Evolutionary conservation across 2,797 vertebrate species (phyloP), one percentile per base, ranked within the genome.

Genomic region (Pyrocephalus nanus): DNA sequence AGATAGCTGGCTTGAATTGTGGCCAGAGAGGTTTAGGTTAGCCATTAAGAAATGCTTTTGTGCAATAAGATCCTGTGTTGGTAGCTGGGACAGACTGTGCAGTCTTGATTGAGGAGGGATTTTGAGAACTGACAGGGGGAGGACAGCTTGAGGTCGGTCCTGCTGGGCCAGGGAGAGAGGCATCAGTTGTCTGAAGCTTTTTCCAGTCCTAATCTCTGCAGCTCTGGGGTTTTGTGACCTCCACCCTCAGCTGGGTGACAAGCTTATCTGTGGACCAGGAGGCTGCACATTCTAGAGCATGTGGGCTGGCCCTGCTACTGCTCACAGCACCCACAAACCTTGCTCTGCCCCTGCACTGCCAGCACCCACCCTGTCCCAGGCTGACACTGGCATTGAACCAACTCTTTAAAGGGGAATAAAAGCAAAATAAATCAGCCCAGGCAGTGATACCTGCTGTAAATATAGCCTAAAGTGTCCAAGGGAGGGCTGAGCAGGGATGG

Each of bases 11-110:
- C 76, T 90, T 89, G 94, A 92, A 57, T 12, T 7, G 0, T 54
- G 32, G 81, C 74, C 71, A 57, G 32, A 32, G 27, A 65, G 58
- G 27, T 50, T 95, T 69, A 85, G 34, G 15, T 75, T 54, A 42
- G 38, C 66, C 74, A 42, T 38, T 36, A 81, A 75, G 76, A 84
- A 86, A 89, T 75, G 84, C 50, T 89, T 93, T 65, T 81, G 50
- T 92, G 84, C 84, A 84, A 16, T 0, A 3, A 78, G 86, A 87
- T 65, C 83, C 54, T 0, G 0, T 47, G 55, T 57, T 3, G 2
- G 84, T 61, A 91, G 62, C 91, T 79, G 62, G 87, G 84, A 85
- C 50, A 72, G 66, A 66, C 73, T 86, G 30, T 8, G 4, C 43
- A 23, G 34, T 48, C 75, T 79, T 30, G 14, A 25, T 15, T 2